These are phyloP conservation scores for Crossocerus cetratus DNA, from an alignment of 2,888 invertebrate genomes.

Conservation along the genomic window DNA sequence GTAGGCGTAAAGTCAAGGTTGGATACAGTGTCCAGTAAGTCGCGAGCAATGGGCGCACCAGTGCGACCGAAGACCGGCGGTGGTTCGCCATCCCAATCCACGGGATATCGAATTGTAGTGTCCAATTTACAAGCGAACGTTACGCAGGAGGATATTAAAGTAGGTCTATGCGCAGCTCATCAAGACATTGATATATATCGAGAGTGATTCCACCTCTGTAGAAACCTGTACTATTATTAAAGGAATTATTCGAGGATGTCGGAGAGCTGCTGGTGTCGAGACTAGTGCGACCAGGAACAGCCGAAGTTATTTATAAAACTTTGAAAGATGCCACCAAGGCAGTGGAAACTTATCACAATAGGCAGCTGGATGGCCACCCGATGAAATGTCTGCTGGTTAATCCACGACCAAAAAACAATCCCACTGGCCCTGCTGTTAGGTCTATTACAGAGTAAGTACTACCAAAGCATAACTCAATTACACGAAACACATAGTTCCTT, in stretches of 20 bases:
- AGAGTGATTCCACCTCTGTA: too few relatives aligned
- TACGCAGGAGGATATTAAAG: slow-evolving; percentile 93
- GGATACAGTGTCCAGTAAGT: slow-evolving; percentile 74
- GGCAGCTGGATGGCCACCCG: slow-evolving; percentile 94
- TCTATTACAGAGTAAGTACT: slow-evolving; percentile 70
- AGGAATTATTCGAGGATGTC: slow-evolving; percentile 96
- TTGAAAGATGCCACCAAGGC: slow-evolving; percentile 92
- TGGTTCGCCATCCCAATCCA: slow-evolving; percentile 73
- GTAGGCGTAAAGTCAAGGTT: slow-evolving; percentile 76
- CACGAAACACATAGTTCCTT: neutral
- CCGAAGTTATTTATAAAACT: slow-evolving; percentile 93
- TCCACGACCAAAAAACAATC: slow-evolving; percentile 83
- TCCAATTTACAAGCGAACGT: slow-evolving; percentile 93
- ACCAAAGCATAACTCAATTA: neutral
- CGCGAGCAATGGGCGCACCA: slow-evolving; percentile 67
- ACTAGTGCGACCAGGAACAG: slow-evolving; percentile 91
- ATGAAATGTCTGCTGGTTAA: slow-evolving; percentile 94
- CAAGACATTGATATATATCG: neutral
- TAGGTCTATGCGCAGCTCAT: slow-evolving; percentile 68
- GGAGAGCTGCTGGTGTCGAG: slow-evolving; percentile 91
- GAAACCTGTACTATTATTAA: slow-evolving; percentile 1
- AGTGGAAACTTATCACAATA: slow-evolving; percentile 94
- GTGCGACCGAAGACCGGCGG: slow-evolving; percentile 76
- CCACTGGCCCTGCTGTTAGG: slow-evolving; percentile 78
- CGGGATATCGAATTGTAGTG: slow-evolving; percentile 91